A percentile compares a stretch with the other conserved stretches of the same genome.
Conservation (phyloP, 2,113 vertebrate genomes). For the Noctilio leporinus region DNA sequence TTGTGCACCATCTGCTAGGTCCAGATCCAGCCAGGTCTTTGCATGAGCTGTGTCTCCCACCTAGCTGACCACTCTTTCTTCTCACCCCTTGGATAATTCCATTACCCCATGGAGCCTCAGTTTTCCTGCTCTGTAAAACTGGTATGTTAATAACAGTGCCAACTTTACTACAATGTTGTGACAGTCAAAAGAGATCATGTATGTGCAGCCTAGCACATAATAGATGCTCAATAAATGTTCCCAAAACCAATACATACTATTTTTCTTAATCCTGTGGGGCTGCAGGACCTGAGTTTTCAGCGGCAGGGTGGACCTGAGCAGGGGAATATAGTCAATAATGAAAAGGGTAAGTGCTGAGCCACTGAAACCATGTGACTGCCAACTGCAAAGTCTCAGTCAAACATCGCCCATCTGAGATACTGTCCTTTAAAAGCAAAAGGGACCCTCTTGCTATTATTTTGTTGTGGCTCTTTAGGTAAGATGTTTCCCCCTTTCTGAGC, state of each 20-base stretch:
- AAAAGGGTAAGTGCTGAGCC: neutral
- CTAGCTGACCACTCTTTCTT: neutral
- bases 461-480: neutral
- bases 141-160: accelerated
- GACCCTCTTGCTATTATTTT: too few species aligned
- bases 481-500: neutral
- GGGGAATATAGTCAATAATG: neutral
- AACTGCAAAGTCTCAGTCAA: neutral
- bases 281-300: neutral
- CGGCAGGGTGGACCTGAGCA: neutral
- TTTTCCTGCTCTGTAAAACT: neutral
- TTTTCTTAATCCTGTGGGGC: neutral
- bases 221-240: neutral
- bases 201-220: neutral
- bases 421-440: neutral
- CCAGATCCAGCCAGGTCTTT: neutral
- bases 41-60: neutral
- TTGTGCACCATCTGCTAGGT: neutral
- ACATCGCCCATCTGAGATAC: neutral
- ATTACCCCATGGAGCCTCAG: neutral
- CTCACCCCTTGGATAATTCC: neutral
- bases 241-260: neutral
- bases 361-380: neutral
- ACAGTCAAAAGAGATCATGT: neutral
- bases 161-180: neutral